A percentile compares a stretch with the other conserved stretches of the same genome.
Conservation (phyloP, 2,113 vertebrate genomes). For the Fukomys damarensis region DNA sequence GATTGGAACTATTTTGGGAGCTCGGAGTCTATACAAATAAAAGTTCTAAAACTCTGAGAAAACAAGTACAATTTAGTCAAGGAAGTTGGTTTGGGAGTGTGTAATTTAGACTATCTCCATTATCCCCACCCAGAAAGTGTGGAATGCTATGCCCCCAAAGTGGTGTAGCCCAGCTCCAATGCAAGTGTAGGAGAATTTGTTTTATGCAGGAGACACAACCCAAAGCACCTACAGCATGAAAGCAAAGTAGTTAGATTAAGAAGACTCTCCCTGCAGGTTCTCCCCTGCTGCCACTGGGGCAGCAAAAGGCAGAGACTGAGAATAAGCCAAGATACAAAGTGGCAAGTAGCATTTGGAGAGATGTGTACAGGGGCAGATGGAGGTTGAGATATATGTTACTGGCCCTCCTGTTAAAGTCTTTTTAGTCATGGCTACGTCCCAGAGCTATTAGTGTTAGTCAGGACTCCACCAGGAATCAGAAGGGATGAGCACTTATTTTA, state of each 20-base stretch:
- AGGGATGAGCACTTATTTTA: neutral
- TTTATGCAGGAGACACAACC: neutral
- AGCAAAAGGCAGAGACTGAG: neutral
- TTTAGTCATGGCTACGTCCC: neutral
- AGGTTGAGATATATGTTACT: neutral
- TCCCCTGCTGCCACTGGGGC: no score
- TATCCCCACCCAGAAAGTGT: neutral
- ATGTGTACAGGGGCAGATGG: neutral
- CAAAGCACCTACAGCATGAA: neutral
- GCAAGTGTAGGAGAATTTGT: neutral
- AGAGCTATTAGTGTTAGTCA: neutral
- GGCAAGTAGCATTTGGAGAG: neutral
- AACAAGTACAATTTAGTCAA: conserved; percentile 15
- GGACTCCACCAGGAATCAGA: neutral
- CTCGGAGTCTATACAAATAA: conserved; percentile 3
- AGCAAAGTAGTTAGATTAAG: neutral
- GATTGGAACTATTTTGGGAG: conserved; percentile 30
- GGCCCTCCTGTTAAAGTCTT: neutral
- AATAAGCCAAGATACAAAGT: neutral
- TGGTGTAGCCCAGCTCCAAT: neutral
- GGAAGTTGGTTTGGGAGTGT: conserved; percentile 36
- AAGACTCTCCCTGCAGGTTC: neutral
- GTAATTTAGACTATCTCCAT: neutral
- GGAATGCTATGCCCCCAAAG: neutral
- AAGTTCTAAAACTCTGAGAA: conserved; percentile 49